These are phyloP conservation scores for Parotia lawesii DNA, from an alignment of 2,113 vertebrate species.

Conservation along the genomic window DNA sequence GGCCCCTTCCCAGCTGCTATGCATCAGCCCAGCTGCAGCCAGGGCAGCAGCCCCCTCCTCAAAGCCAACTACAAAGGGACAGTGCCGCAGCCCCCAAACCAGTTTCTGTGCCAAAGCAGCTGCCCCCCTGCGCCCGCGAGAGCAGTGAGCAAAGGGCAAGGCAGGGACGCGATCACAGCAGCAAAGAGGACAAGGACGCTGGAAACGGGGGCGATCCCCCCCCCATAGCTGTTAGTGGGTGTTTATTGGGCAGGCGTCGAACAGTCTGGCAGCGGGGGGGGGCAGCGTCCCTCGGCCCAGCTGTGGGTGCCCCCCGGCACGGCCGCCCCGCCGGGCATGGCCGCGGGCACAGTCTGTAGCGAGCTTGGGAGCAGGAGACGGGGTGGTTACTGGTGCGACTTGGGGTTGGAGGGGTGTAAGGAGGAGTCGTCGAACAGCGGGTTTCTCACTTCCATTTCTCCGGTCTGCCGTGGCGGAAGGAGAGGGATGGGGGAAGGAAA, in stretches of 20 bases:
- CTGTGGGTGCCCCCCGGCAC: neutral
- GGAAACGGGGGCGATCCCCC: neutral
- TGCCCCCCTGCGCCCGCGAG: accelerated
- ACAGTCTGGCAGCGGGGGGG: neutral
- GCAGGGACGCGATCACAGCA: neutral
- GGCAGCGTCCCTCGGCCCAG: neutral
- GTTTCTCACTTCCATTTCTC: constrained; percentile 97
- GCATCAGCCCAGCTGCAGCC: neutral
- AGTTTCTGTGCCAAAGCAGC: neutral
- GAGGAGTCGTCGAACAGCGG: constrained; percentile 88
- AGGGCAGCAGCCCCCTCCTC: neutral
- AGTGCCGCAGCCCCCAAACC: neutral
- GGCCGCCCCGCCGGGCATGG: neutral
- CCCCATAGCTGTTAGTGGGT: constrained; percentile 24
- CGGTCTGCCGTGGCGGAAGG: constrained; percentile 69
- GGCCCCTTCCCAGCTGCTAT: neutral
- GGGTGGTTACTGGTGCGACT: constrained; percentile 67
- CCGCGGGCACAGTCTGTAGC: neutral
- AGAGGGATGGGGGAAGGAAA: neutral
- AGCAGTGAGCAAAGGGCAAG: neutral
- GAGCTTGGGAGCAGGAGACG: neutral
- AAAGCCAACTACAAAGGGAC: neutral
- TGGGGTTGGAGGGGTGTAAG: constrained; percentile 69
- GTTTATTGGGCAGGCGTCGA: constrained; percentile 44
- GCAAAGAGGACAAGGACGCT: constrained; percentile 53